Conservation (phyloP, 2,888 invertebrate genomes). For the Drosophila percnosoma region DNA sequence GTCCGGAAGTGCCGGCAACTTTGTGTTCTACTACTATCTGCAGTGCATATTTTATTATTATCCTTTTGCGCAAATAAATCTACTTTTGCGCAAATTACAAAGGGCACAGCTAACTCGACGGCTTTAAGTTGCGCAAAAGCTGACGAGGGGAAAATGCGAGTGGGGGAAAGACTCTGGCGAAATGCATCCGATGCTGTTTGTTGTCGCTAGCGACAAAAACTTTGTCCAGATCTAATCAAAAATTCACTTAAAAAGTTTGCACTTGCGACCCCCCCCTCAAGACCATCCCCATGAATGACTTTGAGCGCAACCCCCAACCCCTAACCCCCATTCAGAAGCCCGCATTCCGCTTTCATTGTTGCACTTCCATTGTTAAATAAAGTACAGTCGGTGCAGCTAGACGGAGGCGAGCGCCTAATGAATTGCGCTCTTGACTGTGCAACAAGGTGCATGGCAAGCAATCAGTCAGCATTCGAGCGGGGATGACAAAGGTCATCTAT, state of each 20-base stretch:
- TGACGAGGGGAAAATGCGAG: background rate
- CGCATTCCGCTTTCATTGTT: slow-evolving; percentile 40
- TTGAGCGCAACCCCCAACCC: slow-evolving; percentile 45
- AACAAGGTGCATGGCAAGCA: slow-evolving; percentile 35
- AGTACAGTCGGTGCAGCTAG: slow-evolving; percentile 31
- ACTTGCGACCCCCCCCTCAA: slow-evolving; percentile 34
- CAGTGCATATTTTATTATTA: slow-evolving; percentile 80
- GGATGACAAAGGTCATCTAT: background rate
- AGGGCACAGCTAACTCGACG: slow-evolving; percentile 64
- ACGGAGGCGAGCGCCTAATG: slow-evolving; percentile 47
- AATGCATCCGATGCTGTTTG: slow-evolving; percentile 54
- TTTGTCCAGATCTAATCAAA: slow-evolving; percentile 83
- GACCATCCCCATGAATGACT: slow-evolving; percentile 45
- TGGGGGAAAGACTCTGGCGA: slow-evolving; percentile 37
- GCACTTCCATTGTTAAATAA: slow-evolving; percentile 58
- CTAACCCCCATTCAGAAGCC: background rate
- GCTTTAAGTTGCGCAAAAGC: slow-evolving; percentile 53
- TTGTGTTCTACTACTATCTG: slow-evolving; percentile 62
- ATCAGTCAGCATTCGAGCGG: slow-evolving; percentile 17
- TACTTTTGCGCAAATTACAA: slow-evolving; percentile 79
- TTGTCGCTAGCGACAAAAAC: slow-evolving; percentile 73
- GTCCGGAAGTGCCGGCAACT: slow-evolving; percentile 47
- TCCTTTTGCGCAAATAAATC: slow-evolving; percentile 73
- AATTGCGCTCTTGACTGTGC: slow-evolving; percentile 43
- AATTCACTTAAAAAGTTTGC: slow-evolving; percentile 83